Evolutionary conservation across 1,140 invertebrate species (phyloP), one percentile per base, ranked within the genome.

Genomic region (Battus philenor): DNA sequence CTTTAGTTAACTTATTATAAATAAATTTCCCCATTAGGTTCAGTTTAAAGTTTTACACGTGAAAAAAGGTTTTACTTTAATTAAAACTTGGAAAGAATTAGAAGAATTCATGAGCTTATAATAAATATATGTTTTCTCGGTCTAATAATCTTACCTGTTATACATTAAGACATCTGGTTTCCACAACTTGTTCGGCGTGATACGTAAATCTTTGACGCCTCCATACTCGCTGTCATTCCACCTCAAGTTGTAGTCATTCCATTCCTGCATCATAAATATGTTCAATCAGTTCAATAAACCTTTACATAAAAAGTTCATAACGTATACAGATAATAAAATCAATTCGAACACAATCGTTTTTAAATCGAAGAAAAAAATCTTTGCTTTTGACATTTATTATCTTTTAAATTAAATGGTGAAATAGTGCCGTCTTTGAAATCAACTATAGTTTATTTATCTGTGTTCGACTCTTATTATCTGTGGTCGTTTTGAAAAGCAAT

Each of bases 151-250:
- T 90, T 90, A 98, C 96, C 97, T 98, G 91, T 99, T 99, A 86
- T 98, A 99, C 92, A 99, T 97, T 57, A 99, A 94, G 38, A 99
- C 95, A 87, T 99, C 97, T 45, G 98, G 97, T 81, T 96, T 97
- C 98, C 98, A 99, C 41, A 99, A 90, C 80, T 94, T 95, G 83
- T 95, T 95, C 17, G 97, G 96, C 39, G 96, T 96, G 69, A 99
- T 97, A 59, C 97, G 89, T 8, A 99, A 90, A 78, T 96, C 95
- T 71, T 94, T 94, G 30, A 99, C 95, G 32, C 94, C 94, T 7
- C 97, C 97, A 76, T 94, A 99, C 60, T 99, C 96, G 15, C 91
- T 91, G 68, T 93, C 92, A 81, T 99, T 97, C 98, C 98, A 99
- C 73, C 92, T 90, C 32, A 99, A 88, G 87, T 98, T 99, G 87